Percentiles rank a stretch among this genome's conserved stretches.
Evolutionary conservation across 2,888 invertebrate genomes (phyloP).

Genomic region (Polydrusus cervinus): DNA sequence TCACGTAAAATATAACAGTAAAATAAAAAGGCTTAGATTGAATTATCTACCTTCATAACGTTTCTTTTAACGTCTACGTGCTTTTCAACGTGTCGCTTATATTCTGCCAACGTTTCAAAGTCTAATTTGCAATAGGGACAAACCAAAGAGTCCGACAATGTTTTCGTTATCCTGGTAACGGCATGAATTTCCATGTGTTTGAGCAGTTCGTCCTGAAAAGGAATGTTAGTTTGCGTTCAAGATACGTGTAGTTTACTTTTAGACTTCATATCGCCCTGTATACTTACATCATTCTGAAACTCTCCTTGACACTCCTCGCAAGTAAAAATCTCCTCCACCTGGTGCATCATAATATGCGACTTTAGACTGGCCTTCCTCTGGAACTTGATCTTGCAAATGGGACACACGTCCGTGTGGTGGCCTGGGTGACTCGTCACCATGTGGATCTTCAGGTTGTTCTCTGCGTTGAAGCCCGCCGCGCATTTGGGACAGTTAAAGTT

Average conservation of each 20-base stretch:
- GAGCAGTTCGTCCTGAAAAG: constrained; percentile 72
- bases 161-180: constrained; percentile 33
- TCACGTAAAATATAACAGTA: neutral
- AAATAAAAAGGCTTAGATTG: neutral
- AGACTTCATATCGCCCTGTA: too few relatives aligned
- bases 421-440: constrained; percentile 64
- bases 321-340: constrained; percentile 67
- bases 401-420: constrained; percentile 63
- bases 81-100: constrained; percentile 73
- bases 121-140: constrained; percentile 76
- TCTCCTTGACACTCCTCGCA: constrained; percentile 67
- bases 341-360: constrained; percentile 68
- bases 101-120: constrained; percentile 70
- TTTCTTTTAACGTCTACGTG: constrained; percentile 73
- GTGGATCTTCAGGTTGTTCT: constrained; percentile 69
- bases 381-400: constrained; percentile 67
- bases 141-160: constrained; percentile 64
- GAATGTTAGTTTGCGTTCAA: too few relatives aligned
- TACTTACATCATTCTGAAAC: constrained; percentile 67
- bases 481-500: constrained; percentile 67
- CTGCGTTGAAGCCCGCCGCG: constrained; percentile 65
- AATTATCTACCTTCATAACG: constrained; percentile 55
- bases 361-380: constrained; percentile 68
- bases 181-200: constrained; percentile 68
- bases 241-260: too few relatives aligned